These are phyloP conservation scores for Frieseomelitta varia DNA, from an alignment of 1,140 invertebrate species.

Conservation along the genomic window DNA sequence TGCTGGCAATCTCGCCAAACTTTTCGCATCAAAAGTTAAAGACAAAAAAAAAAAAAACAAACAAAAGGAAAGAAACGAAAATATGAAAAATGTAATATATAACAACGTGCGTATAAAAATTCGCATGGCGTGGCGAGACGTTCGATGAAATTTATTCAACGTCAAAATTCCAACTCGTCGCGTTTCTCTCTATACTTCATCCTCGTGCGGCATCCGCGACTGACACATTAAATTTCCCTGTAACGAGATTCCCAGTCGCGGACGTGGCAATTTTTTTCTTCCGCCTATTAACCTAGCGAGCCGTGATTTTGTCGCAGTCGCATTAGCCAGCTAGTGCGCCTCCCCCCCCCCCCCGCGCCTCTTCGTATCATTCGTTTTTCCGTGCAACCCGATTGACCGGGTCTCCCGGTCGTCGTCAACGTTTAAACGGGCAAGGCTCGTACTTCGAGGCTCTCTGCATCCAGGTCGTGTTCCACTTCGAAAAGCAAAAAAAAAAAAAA, in stretches of 20 bases:
- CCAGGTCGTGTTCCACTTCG: constrained; percentile 4
- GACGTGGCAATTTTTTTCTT: constrained; percentile 3
- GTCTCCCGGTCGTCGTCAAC: neutral
- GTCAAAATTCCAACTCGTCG: neutral
- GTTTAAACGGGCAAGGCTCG: neutral
- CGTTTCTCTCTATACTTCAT: neutral
- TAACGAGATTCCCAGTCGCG: neutral
- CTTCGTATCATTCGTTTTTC: neutral
- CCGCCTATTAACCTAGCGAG: constrained; percentile 3
- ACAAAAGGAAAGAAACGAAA: neutral
- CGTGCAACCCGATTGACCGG: constrained; percentile 4
- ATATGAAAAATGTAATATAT: neutral
- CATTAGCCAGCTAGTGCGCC: neutral
- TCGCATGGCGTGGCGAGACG: neutral
- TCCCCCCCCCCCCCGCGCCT: too few species aligned
- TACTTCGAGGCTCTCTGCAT: neutral
- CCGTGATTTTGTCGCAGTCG: neutral
- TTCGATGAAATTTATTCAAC: neutral
- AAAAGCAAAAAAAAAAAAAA: too few species aligned
- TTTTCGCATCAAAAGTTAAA: too few species aligned
- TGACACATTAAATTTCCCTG: neutral
- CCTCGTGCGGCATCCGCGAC: neutral
- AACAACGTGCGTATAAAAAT: neutral
- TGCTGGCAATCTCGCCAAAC: too few species aligned
- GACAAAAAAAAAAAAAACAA: too few species aligned